Evolutionary conservation across 2,113 vertebrate genomes (phyloP).

Genomic region (Forbesichthys papilliferus): DNA sequence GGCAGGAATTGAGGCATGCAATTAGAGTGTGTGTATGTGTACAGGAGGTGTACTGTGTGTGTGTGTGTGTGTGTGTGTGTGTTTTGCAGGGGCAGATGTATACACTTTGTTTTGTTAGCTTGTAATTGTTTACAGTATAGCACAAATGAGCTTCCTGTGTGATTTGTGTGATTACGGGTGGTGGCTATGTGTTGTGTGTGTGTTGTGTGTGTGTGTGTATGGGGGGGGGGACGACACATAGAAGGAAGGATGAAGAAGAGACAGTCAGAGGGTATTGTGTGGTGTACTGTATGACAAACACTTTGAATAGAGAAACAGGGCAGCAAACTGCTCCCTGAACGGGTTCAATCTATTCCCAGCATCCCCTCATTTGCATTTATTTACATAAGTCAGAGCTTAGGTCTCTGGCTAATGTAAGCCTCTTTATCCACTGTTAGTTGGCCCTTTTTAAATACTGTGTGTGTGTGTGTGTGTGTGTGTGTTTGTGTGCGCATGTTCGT

Average conservation of each 20-base stretch:
- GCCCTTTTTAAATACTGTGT: conserved; percentile 23
- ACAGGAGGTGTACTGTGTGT: not conserved
- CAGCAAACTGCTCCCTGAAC: conserved; percentile 30
- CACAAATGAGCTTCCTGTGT: conserved; percentile 8
- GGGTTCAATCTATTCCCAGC: conserved; percentile 27
- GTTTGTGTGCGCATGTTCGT: not conserved
- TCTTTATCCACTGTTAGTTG: conserved; percentile 27
- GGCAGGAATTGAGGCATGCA: not conserved
- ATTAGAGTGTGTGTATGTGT: conserved; percentile 2
- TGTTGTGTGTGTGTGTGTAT: not conserved
- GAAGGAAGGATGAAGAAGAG: not conserved
- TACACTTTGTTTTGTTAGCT: too few relatives aligned
- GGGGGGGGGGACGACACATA: too few relatives aligned
- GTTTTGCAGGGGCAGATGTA: conserved; percentile 4
- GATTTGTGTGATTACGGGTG: too few relatives aligned
- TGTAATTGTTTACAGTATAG: conserved; percentile 16
- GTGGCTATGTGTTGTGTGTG: not conserved
- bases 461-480: not conserved
- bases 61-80: not conserved
- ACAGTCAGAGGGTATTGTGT: conserved; percentile 22
- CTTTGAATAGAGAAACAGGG: conserved; percentile 20
- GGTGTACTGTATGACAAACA: conserved; percentile 29
- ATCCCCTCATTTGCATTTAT: conserved; percentile 38
- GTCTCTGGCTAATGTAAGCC: conserved; percentile 30
- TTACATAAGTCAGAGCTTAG: conserved; percentile 35